Conservation (phyloP, 2,888 invertebrate species). For the Pristionchus exspectatus region DNA sequence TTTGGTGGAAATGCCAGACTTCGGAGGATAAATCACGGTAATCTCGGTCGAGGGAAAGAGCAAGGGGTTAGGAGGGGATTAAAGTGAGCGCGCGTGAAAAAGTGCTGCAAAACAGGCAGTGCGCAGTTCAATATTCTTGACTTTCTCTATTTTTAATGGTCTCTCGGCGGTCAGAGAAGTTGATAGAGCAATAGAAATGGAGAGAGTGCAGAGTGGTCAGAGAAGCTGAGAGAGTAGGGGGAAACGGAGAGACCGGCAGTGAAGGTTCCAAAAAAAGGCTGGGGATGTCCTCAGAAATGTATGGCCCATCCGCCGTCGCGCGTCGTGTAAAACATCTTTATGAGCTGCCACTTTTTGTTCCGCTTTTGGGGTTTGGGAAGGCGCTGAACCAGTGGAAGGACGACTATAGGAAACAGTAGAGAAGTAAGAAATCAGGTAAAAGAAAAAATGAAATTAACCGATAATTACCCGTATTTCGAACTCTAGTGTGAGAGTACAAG, state of each 20-base stretch:
- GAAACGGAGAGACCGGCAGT: not conserved
- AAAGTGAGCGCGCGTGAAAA: not conserved
- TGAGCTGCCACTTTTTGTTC: not conserved
- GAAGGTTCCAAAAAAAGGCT: not conserved
- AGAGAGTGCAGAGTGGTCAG: not conserved
- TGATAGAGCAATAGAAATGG: not conserved
- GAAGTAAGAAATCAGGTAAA: too few relatives aligned
- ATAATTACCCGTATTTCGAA: too few relatives aligned
- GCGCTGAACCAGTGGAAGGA: not conserved
- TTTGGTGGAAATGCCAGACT: too few relatives aligned
- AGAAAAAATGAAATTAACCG: too few relatives aligned
- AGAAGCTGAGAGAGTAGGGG: not conserved
- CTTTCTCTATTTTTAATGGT: not conserved
- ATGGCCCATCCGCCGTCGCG: not conserved
- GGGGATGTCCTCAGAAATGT: constrained; percentile 9
- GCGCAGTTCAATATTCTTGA: not conserved
- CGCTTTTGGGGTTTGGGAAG: not conserved
- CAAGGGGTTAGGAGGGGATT: not conserved
- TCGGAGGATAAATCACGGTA: not conserved
- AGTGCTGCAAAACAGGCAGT: not conserved
- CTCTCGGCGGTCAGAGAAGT: not conserved
- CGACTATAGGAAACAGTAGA: too few relatives aligned
- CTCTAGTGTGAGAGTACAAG: too few relatives aligned
- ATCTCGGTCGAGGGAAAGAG: not conserved
- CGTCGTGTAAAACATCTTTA: not conserved